Percentiles rank a stretch among this genome's conserved stretches.
Evolutionary conservation across 2,113 vertebrate genomes (phyloP).

Genomic region (Thryonomys swinderianus): DNA sequence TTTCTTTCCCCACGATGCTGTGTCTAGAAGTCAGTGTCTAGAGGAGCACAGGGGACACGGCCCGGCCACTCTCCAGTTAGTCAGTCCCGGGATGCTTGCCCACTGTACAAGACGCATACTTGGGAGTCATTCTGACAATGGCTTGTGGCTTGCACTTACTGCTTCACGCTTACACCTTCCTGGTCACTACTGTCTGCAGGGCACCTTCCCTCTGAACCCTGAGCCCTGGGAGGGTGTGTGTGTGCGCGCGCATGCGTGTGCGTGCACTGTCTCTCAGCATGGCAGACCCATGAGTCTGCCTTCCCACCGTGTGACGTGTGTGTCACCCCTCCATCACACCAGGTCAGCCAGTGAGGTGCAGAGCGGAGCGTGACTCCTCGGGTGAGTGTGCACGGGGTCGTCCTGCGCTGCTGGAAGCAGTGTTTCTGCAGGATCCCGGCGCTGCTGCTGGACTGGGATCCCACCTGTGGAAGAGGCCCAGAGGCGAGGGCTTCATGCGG

Average conservation of each 20-base stretch:
- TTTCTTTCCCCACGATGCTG: not conserved
- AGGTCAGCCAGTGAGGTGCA: fast-evolving
- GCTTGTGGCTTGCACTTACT: not conserved
- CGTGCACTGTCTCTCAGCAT: not conserved
- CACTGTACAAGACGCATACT: not conserved
- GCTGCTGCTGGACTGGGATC: fast-evolving
- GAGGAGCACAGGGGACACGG: not conserved
- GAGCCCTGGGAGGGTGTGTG: too few relatives aligned
- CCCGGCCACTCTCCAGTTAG: not conserved
- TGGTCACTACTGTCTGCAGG: not conserved
- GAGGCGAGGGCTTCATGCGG: fast-evolving
- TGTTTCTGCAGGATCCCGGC: fast-evolving
- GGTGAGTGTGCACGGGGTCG: fast-evolving
- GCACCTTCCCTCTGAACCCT: not conserved
- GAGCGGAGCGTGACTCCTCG: fast-evolving
- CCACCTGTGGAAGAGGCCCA: fast-evolving
- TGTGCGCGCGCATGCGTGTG: not conserved
- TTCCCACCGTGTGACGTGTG: too few relatives aligned
- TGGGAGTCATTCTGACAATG: not conserved
- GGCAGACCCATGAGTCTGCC: fast-evolving
- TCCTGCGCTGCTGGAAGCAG: fast-evolving
- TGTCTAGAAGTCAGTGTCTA: not conserved
- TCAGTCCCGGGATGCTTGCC: not conserved
- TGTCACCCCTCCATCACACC: not conserved
- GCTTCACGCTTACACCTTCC: not conserved